phyloP scores from a whole-genome alignment of 1,140 invertebrate species.

The Brachionus rotundiformis region DNA sequence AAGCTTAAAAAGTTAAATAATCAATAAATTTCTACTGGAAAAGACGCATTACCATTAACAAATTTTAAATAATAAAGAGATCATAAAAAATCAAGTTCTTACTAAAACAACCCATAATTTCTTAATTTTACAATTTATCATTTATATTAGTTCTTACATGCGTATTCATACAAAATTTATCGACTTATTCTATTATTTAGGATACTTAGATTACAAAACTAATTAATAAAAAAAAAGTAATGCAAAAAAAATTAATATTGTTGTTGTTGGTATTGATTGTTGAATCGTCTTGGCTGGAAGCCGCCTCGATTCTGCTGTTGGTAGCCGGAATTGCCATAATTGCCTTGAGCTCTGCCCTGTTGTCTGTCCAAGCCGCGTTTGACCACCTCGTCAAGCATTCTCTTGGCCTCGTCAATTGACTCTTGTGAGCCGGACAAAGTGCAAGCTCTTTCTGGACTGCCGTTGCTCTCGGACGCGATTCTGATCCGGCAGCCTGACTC shows the following conservation, averaged over 20 bases:
- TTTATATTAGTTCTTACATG: not conserved
- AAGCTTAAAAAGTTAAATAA: not conserved
- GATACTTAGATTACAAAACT: not conserved
- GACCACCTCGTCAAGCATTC: slow-evolving; percentile 45
- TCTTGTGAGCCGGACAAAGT: slow-evolving; percentile 40
- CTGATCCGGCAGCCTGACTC: slow-evolving; percentile 97
- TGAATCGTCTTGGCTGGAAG: slow-evolving; percentile 31
- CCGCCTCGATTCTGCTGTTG: not conserved
- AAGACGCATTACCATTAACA: slow-evolving; percentile 1
- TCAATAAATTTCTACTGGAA: not conserved
- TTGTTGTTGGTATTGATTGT: slow-evolving; percentile 35
- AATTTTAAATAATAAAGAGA: slow-evolving; percentile 12
- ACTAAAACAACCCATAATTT: not conserved
- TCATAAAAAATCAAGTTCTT: slow-evolving; percentile 10
- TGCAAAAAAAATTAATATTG: not conserved
- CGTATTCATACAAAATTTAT: slow-evolving; percentile 4
- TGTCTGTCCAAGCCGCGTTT: slow-evolving; percentile 30
- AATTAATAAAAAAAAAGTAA: not conserved
- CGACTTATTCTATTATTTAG: slow-evolving; percentile 19
- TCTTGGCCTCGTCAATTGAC: slow-evolving; percentile 49
- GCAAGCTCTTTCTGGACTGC: slow-evolving; percentile 17
- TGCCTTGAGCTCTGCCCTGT: not conserved
- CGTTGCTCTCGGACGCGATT: slow-evolving; percentile 66
- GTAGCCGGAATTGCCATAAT: not conserved
- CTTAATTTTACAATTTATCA: slow-evolving; percentile 13